Evolutionary conservation across 2,113 vertebrate species (phyloP).

Genomic region (Chionis minor): DNA sequence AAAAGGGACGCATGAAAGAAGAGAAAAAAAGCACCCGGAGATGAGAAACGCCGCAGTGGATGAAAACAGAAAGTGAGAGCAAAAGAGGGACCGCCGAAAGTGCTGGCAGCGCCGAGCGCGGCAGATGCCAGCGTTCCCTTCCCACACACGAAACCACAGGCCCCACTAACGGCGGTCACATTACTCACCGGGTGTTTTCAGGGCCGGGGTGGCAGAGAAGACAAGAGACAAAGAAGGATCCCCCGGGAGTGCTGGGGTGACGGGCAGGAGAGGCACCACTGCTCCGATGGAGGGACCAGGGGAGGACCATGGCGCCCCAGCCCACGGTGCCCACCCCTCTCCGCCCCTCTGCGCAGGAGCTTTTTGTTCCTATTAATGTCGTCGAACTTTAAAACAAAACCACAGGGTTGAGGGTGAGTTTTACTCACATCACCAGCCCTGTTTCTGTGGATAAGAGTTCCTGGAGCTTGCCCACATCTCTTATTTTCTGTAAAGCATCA

Average conservation of each 20-base stretch:
- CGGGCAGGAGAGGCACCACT: not conserved
- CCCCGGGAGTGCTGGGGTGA: accelerated
- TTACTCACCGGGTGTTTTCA: not conserved
- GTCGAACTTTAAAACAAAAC: not conserved
- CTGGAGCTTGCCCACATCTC: not conserved
- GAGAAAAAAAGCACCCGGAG: not conserved
- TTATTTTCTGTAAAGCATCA: not conserved
- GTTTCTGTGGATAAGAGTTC: not conserved
- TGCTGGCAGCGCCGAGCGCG: not conserved
- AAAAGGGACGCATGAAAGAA: accelerated
- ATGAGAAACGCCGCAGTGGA: not conserved
- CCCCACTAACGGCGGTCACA: accelerated
- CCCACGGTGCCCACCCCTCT: accelerated
- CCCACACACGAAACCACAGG: not conserved
- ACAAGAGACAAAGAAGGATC: not conserved
- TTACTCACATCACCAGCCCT: not conserved
- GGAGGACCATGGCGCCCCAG: accelerated
- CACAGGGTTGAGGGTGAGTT: not conserved
- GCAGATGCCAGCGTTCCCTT: not conserved
- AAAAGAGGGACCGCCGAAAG: not conserved
- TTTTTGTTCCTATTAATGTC: accelerated
- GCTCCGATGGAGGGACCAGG: not conserved
- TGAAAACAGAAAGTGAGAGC: constrained; percentile 9
- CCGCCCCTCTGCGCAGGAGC: not conserved
- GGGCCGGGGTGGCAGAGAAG: not conserved